These are phyloP conservation scores for Megalonaias nervosa DNA, from an alignment of 1,140 invertebrate genomes.

Conservation along the genomic window DNA sequence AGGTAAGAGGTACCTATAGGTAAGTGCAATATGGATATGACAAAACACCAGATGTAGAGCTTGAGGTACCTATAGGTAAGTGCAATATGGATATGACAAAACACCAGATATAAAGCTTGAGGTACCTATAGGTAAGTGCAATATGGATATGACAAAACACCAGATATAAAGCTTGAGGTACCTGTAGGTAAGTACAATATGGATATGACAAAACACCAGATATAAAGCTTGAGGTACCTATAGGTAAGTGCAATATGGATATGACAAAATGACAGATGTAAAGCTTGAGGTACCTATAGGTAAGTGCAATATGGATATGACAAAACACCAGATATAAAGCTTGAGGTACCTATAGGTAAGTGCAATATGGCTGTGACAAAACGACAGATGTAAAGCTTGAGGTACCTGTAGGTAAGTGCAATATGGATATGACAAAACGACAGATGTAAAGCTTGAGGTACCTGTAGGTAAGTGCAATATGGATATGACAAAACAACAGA, in stretches of 20 bases:
- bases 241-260: constrained; percentile 82
- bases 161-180: constrained; percentile 92
- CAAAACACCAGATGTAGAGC: constrained; percentile 95
- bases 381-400: constrained; percentile 95
- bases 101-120: constrained; percentile 95
- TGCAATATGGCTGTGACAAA: constrained; percentile 89
- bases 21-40: constrained; percentile 86
- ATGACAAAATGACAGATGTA: constrained; percentile 96
- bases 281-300: constrained; percentile 90
- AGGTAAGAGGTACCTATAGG: constrained; percentile 77
- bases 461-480: constrained; percentile 81
- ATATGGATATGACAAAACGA: constrained; percentile 98
- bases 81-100: constrained; percentile 93
- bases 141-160: constrained; percentile 98
- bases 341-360: constrained; percentile 86
- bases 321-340: constrained; percentile 95
- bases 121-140: constrained; percentile 81
- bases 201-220: constrained; percentile 98
- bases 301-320: constrained; percentile 86
- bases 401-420: constrained; percentile 81
- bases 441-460: constrained; percentile 92
- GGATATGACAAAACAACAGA: constrained; percentile 98
- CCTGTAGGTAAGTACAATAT: constrained; percentile 81
- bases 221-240: constrained; percentile 90
- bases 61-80: constrained; percentile 86